Base-by-base conservation (phyloP, 1,140 invertebrate genomes). In the Palaemon carinicauda region DNA sequence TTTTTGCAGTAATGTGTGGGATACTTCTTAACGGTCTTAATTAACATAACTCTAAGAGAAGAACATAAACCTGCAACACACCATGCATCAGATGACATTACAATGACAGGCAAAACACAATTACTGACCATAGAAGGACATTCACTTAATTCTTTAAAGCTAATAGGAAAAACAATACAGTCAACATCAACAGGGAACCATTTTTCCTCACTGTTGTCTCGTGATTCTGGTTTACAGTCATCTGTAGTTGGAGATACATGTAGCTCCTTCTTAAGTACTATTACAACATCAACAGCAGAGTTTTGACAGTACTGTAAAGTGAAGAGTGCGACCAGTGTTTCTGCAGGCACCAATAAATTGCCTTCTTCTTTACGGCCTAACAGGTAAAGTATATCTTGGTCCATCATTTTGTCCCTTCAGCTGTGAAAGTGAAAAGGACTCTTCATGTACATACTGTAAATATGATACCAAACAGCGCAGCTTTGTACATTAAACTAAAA, bases 91-190 rank as follows among this genome's bases (percentile, higher is more conserved):
- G 41, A 41, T 41, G 41, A 5, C 41, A 84, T 75, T 31, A 60
- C 1, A 80, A 80, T 31, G 82, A 84, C 14, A 74, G 82, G n/a
- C 74, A 77, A 33, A 51, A 84, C 71, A 84, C 82, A 27, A 53
- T 51, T 27, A 24, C 60, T 51, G 56, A 77, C 56, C 77, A 84
- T 21, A 75, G 56, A 3, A 29, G 29, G 60, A 24, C 60, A 29
- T 24, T 69, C 60, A 69, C 60, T 69, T 29, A 69, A 69, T 24
- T 24, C 3, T 69, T 29, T 69, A 29, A 10, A 69, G 14, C 21
- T 69, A 69, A 69, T 69, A 9, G 60, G 29, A 69, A 69, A 69
- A 69, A 12, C 29, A 29, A 69, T 27, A 7, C 21, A 69, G 9
- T 69, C 29, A 29, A 12, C 21, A 65, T 65, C 15, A 24, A 75